These are phyloP conservation scores for Cygnus buccinator DNA, from an alignment of 2,113 vertebrate species.

Conservation along the genomic window DNA sequence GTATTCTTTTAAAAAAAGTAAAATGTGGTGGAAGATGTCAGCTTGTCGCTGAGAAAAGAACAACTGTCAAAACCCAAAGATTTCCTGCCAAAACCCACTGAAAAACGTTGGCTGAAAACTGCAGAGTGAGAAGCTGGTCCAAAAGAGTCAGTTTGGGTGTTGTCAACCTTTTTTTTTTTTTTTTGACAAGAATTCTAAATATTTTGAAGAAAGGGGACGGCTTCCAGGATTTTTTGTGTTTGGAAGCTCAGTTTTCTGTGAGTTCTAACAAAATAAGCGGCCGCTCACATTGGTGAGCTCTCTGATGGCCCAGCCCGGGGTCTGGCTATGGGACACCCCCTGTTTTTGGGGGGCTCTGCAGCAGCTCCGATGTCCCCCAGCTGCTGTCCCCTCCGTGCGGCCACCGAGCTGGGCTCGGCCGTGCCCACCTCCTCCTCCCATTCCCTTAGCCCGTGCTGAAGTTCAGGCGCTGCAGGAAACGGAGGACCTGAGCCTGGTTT, in stretches of 20 bases:
- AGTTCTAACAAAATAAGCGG: not conserved
- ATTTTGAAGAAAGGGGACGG: constrained; percentile 35
- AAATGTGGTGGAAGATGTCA: not conserved
- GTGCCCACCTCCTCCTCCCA: not conserved
- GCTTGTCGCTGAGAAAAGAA: constrained; percentile 60
- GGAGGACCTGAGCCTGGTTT: too few relatives aligned
- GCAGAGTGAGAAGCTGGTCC: constrained; percentile 1
- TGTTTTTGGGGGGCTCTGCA: too few relatives aligned
- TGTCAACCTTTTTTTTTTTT: constrained; percentile 47
- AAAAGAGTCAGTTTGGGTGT: constrained; percentile 39
- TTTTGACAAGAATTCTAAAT: constrained; percentile 33
- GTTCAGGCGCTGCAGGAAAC: not conserved
- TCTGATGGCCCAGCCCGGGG: not conserved
- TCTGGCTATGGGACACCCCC: not conserved
- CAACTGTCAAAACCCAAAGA: constrained; percentile 61
- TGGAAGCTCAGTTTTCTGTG: not conserved
- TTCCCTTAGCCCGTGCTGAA: not conserved
- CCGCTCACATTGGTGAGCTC: not conserved
- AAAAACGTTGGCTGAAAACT: constrained; percentile 38
- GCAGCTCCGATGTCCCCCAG: too few relatives aligned
- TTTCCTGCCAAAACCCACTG: constrained; percentile 56
- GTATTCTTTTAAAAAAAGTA: not conserved
- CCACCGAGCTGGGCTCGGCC: not conserved
- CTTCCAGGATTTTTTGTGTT: not conserved
- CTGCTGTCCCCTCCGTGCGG: too few relatives aligned